Base-by-base conservation (phyloP, 2,113 vertebrate genomes). In the Cygnus buccinator region DNA sequence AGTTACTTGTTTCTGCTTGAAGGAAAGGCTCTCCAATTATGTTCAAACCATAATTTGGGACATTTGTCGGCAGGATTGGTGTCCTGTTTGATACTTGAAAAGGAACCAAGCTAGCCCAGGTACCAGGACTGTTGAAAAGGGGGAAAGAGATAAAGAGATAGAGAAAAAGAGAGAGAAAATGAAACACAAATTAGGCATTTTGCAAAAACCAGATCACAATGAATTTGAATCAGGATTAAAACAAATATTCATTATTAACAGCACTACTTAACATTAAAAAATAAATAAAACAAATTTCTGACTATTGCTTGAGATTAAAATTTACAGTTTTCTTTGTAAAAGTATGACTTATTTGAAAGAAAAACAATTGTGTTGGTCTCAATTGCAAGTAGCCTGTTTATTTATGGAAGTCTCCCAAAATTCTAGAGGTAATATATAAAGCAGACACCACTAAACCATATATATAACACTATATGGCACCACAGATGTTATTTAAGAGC, bases 91-190 rank as follows among this genome's bases (percentile, higher is more conserved):
- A 99, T 98, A 99, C 99, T 99, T 99, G 99, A 98, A 99, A 99
- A 98, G 99, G 99, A 99, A 99, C 99, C 99, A 99, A 99, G 98
- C 99, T 99, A 99, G 99, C 99, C 99, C 99, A 99, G 99, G 99
- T 99, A 99, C 99, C 99, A 99, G 99, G 99, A 99, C 99, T 99
- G 99, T 95, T 79, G 86, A 90, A 86, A 96, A 83, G 19, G 22
- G 15, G 3, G 29, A 89, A 86, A 93, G 35, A 71, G 26, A 66
- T 6, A 87, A 86, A 44, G 44, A 84, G 62, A 75, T 14, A 76
- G 28, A 90, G 19, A 78, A 2, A 82, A 46, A 79, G 28, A 84
- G 46, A 87, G 33, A 93, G 46, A 92, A 28, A 93, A 83, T 63
- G 78, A 84, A 97, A 91, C 16, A 96, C 31, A 84, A 66, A 59